Evolutionary conservation across 2,113 vertebrate genomes (phyloP).

Genomic region (Peromyscus leucopus): DNA sequence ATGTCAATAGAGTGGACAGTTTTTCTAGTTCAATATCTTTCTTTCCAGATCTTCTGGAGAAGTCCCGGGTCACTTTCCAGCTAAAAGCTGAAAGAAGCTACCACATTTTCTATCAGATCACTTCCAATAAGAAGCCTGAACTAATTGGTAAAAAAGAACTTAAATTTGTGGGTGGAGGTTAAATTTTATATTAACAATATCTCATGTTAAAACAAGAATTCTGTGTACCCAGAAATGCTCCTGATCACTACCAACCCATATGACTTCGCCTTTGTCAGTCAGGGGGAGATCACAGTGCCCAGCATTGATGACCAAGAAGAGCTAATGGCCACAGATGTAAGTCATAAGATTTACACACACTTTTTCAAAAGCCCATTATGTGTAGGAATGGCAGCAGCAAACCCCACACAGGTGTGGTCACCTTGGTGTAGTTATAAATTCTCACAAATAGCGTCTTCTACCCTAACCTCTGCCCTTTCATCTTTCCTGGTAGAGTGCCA

Average conservation of each 20-base stretch:
- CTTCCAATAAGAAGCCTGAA: slow-evolving; percentile 91
- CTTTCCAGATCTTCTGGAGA: slow-evolving; percentile 89
- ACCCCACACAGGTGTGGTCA: neutral
- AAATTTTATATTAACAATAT: neutral
- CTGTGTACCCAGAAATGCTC: slow-evolving; percentile 87
- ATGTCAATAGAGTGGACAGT: neutral
- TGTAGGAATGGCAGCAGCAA: neutral
- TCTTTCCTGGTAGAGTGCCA: slow-evolving; percentile 86
- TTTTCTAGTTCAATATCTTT: slow-evolving; percentile 1
- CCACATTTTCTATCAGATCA: slow-evolving; percentile 93
- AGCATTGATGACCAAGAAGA: slow-evolving; percentile 92
- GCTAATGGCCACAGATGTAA: slow-evolving; percentile 90
- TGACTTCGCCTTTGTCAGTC: slow-evolving; percentile 89
- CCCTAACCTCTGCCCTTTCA: neutral
- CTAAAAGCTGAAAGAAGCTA: slow-evolving; percentile 91
- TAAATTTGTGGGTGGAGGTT: neutral
- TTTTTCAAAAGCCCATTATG: neutral
- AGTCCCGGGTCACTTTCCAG: slow-evolving; percentile 92
- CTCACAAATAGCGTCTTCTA: neutral
- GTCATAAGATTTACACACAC: slow-evolving; percentile 44
- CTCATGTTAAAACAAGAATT: neutral
- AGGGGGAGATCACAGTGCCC: slow-evolving; percentile 91
- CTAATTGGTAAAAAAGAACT: slow-evolving; percentile 88
- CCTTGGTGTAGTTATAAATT: neutral
- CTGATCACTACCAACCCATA: slow-evolving; percentile 94